Evolutionary conservation across 2,113 vertebrate genomes (phyloP).

Genomic region (Eublepharis macularius): DNA sequence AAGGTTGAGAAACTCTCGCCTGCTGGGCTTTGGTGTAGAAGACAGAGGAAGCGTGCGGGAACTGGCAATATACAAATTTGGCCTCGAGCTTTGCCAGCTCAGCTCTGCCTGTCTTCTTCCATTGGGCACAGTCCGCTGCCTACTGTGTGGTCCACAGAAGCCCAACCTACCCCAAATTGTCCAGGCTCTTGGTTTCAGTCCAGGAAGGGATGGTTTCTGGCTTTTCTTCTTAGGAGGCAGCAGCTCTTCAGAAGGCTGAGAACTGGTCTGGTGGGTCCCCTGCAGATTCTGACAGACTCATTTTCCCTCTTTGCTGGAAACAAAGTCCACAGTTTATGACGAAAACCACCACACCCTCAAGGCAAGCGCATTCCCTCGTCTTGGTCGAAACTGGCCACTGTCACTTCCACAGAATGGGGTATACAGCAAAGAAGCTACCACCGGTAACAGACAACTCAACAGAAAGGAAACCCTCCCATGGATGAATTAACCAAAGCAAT

Average conservation of each 20-base stretch:
- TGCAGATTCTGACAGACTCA: neutral
- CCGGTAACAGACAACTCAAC: too few species aligned
- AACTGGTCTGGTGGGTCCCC: conserved; percentile 17
- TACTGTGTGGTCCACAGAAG: accelerated
- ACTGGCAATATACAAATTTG: too few species aligned
- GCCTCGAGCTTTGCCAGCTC: accelerated
- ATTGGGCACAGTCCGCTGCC: neutral
- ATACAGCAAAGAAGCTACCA: too few species aligned
- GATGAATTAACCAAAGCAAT: too few species aligned
- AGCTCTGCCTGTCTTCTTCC: accelerated
- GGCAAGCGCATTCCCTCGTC: neutral
- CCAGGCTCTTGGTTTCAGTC: neutral
- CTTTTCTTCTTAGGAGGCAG: neutral
- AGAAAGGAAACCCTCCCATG: too few species aligned
- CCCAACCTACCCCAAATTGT: accelerated
- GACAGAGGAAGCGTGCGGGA: too few species aligned
- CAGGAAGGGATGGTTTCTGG: neutral
- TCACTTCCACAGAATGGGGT: too few species aligned
- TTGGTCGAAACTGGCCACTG: neutral
- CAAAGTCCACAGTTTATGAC: conserved; percentile 54
- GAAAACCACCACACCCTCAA: neutral
- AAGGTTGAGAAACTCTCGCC: too few species aligned
- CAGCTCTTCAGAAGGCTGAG: too few species aligned
- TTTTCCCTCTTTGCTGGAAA: conserved; percentile 17
- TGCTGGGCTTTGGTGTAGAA: too few species aligned